Base-by-base conservation (phyloP, 2,113 vertebrate species). In the Alligator sinensis region DNA sequence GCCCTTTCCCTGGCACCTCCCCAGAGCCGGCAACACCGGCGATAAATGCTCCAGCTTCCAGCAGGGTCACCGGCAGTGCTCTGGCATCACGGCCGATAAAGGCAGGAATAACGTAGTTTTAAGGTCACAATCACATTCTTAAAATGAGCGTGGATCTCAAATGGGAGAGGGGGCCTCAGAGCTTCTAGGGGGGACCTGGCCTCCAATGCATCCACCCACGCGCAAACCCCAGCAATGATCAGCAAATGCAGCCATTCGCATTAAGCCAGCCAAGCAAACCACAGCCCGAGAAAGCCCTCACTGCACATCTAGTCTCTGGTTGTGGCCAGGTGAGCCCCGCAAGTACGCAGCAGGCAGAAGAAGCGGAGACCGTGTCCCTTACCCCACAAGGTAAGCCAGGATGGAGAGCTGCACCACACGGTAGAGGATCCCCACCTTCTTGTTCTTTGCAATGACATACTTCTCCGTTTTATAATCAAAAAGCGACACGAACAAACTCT, bases 381-480 rank as follows among this genome's bases (percentile, higher is more conserved):
- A 99, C 99, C 99, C 98, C 97, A 99, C 98, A 82, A 99, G 97
- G 98, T 99, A 99, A 38, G 97, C 98, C 97, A 99, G 97, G 88
- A 99, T 98, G 82, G 98, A 98, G 88, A 99, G 96, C 97, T 99
- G 99, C 95, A 99, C 98, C 84, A 98, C 97, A 68, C 99, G 95
- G 61, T 99, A 99, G 77, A 99, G 98, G 75, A 99, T 94, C 81
- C 99, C 99, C 61, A 99, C 98, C 95, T 98, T 99, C 97, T 98
- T 99, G 98, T 99, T 99, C 97, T 99, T 98, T 1, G 99, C 99
- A 66, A 99, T 98, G 94, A 99, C 99, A 94, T 98, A 99, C 96
- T 99, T 99, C 93, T 99, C 99, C 0, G 99, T 99, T 96, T 99
- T 99, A 96, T 99, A 99, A 96, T 99, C 99, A 24, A 99, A 98